A percentile compares a stretch with the other conserved stretches of the same genome.
Evolutionary conservation across 2,888 invertebrate species (phyloP).

Genomic region (Suillia variegata): DNA sequence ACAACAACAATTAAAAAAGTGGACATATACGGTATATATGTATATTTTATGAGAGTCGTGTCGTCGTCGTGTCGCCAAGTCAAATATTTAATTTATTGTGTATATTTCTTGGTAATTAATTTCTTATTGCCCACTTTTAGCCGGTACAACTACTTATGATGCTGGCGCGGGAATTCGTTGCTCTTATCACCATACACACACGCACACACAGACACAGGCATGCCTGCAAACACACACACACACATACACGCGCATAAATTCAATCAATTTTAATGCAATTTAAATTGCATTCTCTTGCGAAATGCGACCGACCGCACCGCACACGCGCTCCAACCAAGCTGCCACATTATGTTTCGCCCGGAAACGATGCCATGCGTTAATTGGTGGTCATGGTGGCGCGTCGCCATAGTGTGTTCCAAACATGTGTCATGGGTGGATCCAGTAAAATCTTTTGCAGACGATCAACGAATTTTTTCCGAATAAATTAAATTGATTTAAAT

Average conservation of each 20-base stretch:
- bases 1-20: too few species aligned
- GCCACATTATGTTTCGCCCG: constrained; percentile 36
- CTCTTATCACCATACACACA: background rate
- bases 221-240: background rate
- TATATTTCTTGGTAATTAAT: background rate
- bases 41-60: too few species aligned
- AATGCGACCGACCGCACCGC: constrained; percentile 17
- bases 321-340: background rate
- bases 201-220: background rate
- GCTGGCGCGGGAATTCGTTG: too few species aligned
- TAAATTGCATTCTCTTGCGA: constrained; percentile 52
- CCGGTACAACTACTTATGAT: too few species aligned
- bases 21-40: too few species aligned
- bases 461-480: too few species aligned
- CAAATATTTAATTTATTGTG: too few species aligned
- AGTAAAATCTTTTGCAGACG: background rate
- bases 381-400: constrained; percentile 44
- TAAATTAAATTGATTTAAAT: too few species aligned
- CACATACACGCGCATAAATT: constrained; percentile 40
- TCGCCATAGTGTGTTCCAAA: too few species aligned
- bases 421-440: background rate
- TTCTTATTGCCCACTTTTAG: constrained; percentile 11
- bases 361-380: constrained; percentile 46
- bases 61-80: too few species aligned
- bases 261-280: constrained; percentile 57